Evolutionary conservation across 2,113 vertebrate species (phyloP), one percentile per base, ranked within the genome.

Genomic region (Boulengeromyrus knoepffleri): DNA sequence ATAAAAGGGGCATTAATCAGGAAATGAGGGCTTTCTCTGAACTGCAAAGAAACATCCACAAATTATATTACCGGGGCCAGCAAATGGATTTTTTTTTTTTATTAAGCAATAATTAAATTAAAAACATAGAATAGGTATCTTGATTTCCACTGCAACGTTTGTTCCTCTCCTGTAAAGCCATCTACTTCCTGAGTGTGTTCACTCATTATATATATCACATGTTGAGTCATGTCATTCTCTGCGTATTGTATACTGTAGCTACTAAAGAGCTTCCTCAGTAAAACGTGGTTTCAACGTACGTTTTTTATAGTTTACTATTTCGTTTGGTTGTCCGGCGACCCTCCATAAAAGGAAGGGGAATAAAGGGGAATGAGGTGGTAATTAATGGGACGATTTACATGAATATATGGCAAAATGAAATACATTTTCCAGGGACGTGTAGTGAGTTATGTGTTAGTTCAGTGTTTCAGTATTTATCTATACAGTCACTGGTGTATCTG

Each of bases 1-100:
- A 93, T 91, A 95, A 94, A 94, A 92, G 92, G 80, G 42, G 95
- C 94, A 95, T 95, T 95, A 96, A 96, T 96, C 95, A 96, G 94
- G 94, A 95, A 93, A 95, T 92, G 92, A 93, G 92, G 93, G 92
- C 13, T 74, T 88, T 56, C 50, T 53, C 49, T 31, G 24, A 86
- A 27, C 49, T 47, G 24, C 84, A 86, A 49, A 50, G n/a, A 86
- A 50, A 50, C 9, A 49, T 50, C 45, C 47, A 5, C 84, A 47
- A 47, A 70, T 47, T 85, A 47, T 47, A 85, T n/a, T 50, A n/a
- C 47, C 10, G n/a, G 47, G 47, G 47, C 45, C 24, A 50, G 9
- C 45, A 86, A 86, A 49, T 27, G 42, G 47, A 86, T 85, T 47
- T 85, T n/a, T 85, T 85, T 24, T 85, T 86, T 86, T 86, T 47